Base-by-base conservation (phyloP, 2,888 invertebrate species). In the Cetonia aurata region DNA sequence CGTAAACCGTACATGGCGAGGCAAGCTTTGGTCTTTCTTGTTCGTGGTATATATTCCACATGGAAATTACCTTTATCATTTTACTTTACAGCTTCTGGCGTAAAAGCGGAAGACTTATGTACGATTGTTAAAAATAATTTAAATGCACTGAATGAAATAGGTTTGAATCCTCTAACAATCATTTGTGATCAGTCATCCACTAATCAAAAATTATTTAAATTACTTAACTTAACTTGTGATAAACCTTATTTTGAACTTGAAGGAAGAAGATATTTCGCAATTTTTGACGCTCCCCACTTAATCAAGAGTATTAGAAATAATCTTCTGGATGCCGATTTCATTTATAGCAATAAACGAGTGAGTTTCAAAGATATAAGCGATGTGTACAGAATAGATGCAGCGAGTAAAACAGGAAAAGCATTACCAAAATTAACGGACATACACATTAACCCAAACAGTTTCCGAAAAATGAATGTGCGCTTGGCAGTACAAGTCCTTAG, bases 51-150 rank as follows among this genome's bases (percentile, higher is more conserved):
- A 25, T 25, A 25, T 25, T 37, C 17, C 9, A 56, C 15, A 25
- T 71, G 72, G 72, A 71, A 72, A 68, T 50, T 65, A 52, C 71
- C 69, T 15, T 12, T 72, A 3, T 33, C 57, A 13, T 72, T 69
- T 69, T 72, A 66, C 68, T 41, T 72, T 41, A 44, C 44, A 44
- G 25, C 25, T 25, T 25, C 25, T 25, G 25, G 25, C 4, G 25
- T 25, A 25, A 25, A 25, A 25, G 44, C 37, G 31, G 56, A 56
- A 56, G 33, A 56, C 31, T 31, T 56, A 31, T 25, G 25, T 25
- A 25, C 25, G 25, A 25, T 25, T 25, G 25, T 25, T 25, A 25
- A 25, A 25, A 25, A 25, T 25, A 25, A 25, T 25, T 25, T 25
- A 25, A 25, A 25, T 25, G 25, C 25, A 25, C 25, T 25, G 25